Base-by-base conservation (phyloP, 2,888 invertebrate genomes). In the Drosophila atroscutellata region DNA sequence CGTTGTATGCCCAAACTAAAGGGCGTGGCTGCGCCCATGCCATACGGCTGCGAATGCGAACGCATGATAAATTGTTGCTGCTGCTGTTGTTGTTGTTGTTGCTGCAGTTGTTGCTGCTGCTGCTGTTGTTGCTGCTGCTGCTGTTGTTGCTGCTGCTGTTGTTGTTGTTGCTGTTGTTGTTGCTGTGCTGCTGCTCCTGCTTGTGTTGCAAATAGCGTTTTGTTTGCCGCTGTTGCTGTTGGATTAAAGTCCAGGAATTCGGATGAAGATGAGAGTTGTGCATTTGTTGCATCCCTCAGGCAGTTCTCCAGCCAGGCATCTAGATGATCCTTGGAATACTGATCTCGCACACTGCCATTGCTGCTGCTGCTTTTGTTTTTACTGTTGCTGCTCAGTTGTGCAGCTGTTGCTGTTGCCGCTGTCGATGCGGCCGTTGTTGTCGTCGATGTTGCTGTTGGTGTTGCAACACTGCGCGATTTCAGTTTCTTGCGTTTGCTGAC, bases 221-320 rank as follows among this genome's bases (percentile, higher is more conserved):
- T 77, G 37, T 50, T 76, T 15, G 57, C 37, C n/a, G 78, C 54
- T 30, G 75, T 28, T 39, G 90, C 30, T 37, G 91, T 84, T 58
- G 93, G 91, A 87, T 92, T 92, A 75, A 93, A 92, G 72, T 93
- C 93, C 36, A 93, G 73, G 79, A 93, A 93, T 67, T 93, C 93
- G 2, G 93, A 93, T 32, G 93, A 93, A 34, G 93, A 93, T 32
- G 93, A 93, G 34, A 92, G 56, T 63, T 93, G 93, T 8, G 92
- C 88, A 63, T 90, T 90, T 47, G 91, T 90, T 18, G 91, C 92
- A 89, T 93, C 93, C 71, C 93, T 90, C 51, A 93, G 77, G 56
- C 93, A 93, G 59, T 91, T 93, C 82, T 93, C 93, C 32, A 93
- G 85, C 93, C 93, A 93, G 32, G 92, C 92, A 77, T 93, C 93